Evolutionary conservation across 2,113 vertebrate species (phyloP).

Genomic region (Anolis carolinensis): DNA sequence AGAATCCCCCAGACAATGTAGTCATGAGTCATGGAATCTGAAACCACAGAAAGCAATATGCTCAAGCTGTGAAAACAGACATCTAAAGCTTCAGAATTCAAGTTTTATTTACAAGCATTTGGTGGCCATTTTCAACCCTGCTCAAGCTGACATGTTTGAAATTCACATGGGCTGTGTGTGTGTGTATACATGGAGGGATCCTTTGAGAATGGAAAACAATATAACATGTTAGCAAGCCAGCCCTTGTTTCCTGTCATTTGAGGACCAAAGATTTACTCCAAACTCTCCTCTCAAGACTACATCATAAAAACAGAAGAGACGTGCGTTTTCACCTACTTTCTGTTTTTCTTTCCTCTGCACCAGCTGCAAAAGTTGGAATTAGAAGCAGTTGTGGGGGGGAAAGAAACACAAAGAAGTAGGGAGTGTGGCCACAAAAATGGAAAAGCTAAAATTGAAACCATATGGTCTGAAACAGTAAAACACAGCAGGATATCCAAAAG

Average conservation of each 20-base stretch:
- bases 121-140: neutral
- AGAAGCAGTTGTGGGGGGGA: neutral
- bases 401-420: constrained; percentile 30
- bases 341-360: rapidly evolving
- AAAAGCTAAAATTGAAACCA: constrained; percentile 70
- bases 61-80: neutral
- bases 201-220: neutral
- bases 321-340: neutral
- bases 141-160: neutral
- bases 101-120: neutral
- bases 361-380: constrained; percentile 32
- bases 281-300: constrained; percentile 8
- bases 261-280: constrained; percentile 1
- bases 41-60: too few relatives aligned
- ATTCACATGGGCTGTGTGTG: too few relatives aligned
- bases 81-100: neutral
- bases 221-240: neutral
- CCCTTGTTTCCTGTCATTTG: too few relatives aligned
- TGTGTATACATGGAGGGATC: neutral
- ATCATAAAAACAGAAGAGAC: neutral
- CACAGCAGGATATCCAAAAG: constrained; percentile 31
- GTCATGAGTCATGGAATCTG: too few relatives aligned
- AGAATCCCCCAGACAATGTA: too few relatives aligned
- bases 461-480: constrained; percentile 51
- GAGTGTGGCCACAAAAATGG: constrained; percentile 27